Evolutionary conservation across 2,113 vertebrate genomes (phyloP), one percentile per base, ranked within the genome.

Genomic region (Lophius piscatorius): DNA sequence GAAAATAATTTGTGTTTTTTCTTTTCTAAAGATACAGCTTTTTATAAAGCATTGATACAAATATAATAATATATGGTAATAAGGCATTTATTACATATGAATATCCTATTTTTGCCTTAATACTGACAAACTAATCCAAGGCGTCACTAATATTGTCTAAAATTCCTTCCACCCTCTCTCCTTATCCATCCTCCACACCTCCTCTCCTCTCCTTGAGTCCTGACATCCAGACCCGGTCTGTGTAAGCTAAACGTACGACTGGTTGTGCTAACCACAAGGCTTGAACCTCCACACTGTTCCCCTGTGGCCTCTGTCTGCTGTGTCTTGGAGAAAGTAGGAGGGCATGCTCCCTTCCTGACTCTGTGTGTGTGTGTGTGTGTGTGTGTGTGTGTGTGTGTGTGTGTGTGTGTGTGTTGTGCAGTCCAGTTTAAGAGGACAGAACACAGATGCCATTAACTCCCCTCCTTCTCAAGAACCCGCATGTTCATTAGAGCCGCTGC

Each of bases 401-500:
- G 13, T 34, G 41, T 22, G 45, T 20, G 31, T 34, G 29, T 13
- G 36, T 20, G 11, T 17, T 2, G 56, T 28, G 29, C 47, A 40
- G 55, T 75, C 62, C 74, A 36, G 63, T 86, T 80, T 71, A 72
- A 66, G 73, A 66, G 68, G 73, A 77, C 18, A 51, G 61, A 70
- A 73, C 75, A 63, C 54, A 78, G 77, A 74, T 58, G 50, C 59
- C 59, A 76, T 88, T 85, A 82, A 62, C 59, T 76, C 70, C 63
- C 69, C 49, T 70, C 33, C 70, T 76, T 63, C 70, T 57, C 81
- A 70, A 60, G 54, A 39, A 2, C 16, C 63, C 66, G 70, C 52
- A 59, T 56, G 63, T 89, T 89, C 87, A 90, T 90, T 89, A 90
- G 82, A 86, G 74, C 60, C 74, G 39, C 72, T 28, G 76, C 75